These are phyloP conservation scores for Cacoxenus indagator DNA, from an alignment of 2,888 invertebrate genomes.

Conservation along the genomic window DNA sequence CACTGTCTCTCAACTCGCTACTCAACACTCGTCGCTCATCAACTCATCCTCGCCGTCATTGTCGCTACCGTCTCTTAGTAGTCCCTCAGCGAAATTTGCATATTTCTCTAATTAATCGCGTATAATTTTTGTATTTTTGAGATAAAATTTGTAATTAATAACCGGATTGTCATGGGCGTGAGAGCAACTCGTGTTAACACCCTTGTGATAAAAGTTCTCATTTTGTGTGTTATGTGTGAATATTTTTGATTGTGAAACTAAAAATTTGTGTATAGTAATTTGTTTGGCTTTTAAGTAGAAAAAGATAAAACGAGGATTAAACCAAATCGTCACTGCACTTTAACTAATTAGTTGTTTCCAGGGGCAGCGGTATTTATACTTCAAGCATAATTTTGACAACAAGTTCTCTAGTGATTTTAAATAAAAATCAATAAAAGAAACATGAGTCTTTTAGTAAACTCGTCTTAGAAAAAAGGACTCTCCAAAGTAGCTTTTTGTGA, in stretches of 20 bases:
- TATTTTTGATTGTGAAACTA: neutral
- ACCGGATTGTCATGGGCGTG: neutral
- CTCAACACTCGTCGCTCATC: conserved; percentile 19
- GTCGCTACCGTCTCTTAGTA: conserved; percentile 37
- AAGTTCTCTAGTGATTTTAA: no score
- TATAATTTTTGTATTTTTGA: conserved; percentile 43
- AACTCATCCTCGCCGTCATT: conserved; percentile 20
- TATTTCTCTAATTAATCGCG: conserved; percentile 67
- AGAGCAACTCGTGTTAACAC: conserved; percentile 16
- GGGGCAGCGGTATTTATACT: no score
- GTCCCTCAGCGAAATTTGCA: conserved; percentile 56
- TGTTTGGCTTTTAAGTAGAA: no score
- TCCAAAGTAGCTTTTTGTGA: no score
- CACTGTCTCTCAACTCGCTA: conserved; percentile 21
- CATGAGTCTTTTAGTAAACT: no score
- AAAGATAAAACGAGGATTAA: no score
- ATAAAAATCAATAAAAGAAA: no score
- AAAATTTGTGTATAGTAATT: neutral
- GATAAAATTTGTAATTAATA: conserved; percentile 47
- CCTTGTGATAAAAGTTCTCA: neutral
- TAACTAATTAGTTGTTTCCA: no score
- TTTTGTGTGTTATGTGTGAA: conserved; percentile 20
- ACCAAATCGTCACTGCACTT: no score
- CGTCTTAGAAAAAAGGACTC: no score
- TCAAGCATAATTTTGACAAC: no score